Base-by-base conservation (phyloP, 1,140 invertebrate genomes). In the Drosophila nasuta region DNA sequence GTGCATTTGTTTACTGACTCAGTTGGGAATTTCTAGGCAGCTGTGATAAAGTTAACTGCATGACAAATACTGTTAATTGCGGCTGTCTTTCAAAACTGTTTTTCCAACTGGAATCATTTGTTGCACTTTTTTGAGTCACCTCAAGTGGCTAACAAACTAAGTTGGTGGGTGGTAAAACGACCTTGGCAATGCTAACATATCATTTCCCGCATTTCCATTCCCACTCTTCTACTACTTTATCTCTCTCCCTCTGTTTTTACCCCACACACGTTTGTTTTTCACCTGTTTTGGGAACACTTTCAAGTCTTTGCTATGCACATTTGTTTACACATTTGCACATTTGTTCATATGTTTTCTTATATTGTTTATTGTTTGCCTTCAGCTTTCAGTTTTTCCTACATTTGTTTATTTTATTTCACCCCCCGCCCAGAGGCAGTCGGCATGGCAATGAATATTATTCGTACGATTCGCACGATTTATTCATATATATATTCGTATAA, bases 291-390 rank as follows among this genome's bases (percentile, higher is more conserved):
- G 10, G 13, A 38, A 38, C 33, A 38, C 52, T 41, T 41, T 41
- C 15, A 38, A 41, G 35, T 57, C 54, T 38, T 57, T 10, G 17
- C 35, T 11, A 57, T 38, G 15, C 2, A 5, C 33, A 57, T 41
- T 81, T 81, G 79, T 81, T 81, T 81, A 81, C 57, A 81, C 35
- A 79, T 81, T 77, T 58, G 63, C 67, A 81, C 79, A 81, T 81
- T 81, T 70, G 75, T 64, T 82, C 80, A 64, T 59, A 65, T 75
- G 68, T 70, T 54, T 81, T 81, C 62, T 66, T 49, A 77, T 77
- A 81, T 81, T 81, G 79, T 81, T 81, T 81, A 81, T 81, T 82
- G 49, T 82, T 82, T 82, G 79, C 59, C 67, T 70, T 64, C 35
- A 54, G 49, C 45, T 63, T 70, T 70, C 20, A 13, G 15, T 57